A percentile compares a stretch with the other conserved stretches of the same genome.
phyloP scores from a whole-genome alignment of 2,888 invertebrate genomes.

The Xanthia togata region DNA sequence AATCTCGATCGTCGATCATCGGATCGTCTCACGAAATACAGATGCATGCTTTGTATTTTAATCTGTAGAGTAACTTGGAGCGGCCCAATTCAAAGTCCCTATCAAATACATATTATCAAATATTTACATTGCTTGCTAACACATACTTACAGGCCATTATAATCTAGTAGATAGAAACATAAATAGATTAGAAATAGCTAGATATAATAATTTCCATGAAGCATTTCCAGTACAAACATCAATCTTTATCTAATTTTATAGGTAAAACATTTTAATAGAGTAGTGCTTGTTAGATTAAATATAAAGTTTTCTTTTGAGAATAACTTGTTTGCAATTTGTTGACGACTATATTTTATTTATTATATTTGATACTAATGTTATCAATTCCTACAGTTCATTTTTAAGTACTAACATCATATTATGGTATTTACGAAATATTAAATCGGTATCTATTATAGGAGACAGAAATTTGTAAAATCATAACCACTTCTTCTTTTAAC shows the following conservation, averaged over 20 bases:
- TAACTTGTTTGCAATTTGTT: constrained; percentile 23
- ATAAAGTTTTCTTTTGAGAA: constrained; percentile 5
- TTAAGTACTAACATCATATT: neutral
- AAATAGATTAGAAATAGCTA: constrained; percentile 16
- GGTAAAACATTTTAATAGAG: neutral
- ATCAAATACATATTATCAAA: neutral
- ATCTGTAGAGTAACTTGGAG: constrained; percentile 1
- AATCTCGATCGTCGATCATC: neutral
- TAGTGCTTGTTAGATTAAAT: neutral
- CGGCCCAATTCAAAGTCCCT: constrained; percentile 40
- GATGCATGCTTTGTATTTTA: constrained; percentile 30
- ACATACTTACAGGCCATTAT: constrained; percentile 6
- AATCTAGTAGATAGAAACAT: constrained; percentile 11
- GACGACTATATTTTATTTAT: neutral
- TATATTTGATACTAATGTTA: neutral
- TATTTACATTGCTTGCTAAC: constrained; percentile 37
- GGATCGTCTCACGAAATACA: neutral
- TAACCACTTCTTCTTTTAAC: constrained; percentile 2
- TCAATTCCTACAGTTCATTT: neutral
- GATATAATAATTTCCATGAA: neutral
- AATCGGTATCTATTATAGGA: neutral
- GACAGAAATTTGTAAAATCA: neutral
- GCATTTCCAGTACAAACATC: constrained; percentile 14
- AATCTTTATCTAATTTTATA: constrained; percentile 4
- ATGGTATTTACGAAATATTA: neutral